Evolutionary conservation across 2,113 vertebrate genomes (phyloP), one percentile per base, ranked within the genome.

Genomic region (Eulacestoma nigropectus): DNA sequence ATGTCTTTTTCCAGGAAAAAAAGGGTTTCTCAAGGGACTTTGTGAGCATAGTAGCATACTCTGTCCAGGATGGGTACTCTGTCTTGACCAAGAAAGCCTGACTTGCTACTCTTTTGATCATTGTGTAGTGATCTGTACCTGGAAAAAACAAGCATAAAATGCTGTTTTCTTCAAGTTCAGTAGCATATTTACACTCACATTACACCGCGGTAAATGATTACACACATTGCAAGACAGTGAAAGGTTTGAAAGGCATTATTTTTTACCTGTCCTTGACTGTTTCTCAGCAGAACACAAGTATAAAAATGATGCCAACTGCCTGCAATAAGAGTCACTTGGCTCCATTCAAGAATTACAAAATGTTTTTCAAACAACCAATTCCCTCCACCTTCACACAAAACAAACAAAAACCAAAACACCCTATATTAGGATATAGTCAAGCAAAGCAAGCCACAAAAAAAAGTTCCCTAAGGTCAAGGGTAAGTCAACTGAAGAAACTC

Each of bases 131-230:
- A 95, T 90, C 64, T 80, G 27, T 39, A 77, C 42, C 47, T 81
- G 56, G 46, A 75, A 81, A 84, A 87, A 96, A 93, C 85, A 72
- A 96, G 91, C 89, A 94, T 80, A 81, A 95, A 95, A 96, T 90
- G 13, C 52, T 85, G 46, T 55, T 93, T 93, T 95, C 27, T 92
- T 89, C 75, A 65, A 84, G 39, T 46, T 86, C 85, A 86, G 76
- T 63, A 90, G 52, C 59, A 86, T 74, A 95, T 94, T 89, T 92
- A 89, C 76, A 90, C 79, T 77, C 49, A 59, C 46, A 89, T 77
- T 86, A 74, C 35, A 74, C 79, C 69, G 80, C 1, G 0, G 86
- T 92, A 95, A 97, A 93, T 2, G 11, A 95, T 96, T 95, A 95
- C 64, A 96, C 93, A 95, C 83, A 41, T 59, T 81, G 52, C 29